Conservation (phyloP, 2,888 invertebrate genomes). For the Drosophila algonquin region DNA sequence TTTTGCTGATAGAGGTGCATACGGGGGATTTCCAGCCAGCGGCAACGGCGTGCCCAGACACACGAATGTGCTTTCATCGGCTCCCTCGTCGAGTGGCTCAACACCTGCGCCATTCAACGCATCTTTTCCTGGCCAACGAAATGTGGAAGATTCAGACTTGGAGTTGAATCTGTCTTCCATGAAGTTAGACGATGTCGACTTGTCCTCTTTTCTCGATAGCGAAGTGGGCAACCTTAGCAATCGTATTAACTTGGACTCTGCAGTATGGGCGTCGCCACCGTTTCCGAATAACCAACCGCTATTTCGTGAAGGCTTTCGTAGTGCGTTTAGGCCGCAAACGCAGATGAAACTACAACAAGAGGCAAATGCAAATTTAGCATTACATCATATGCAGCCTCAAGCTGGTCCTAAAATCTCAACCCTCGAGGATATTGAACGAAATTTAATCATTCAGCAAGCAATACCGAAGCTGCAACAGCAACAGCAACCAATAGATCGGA, state of each 20-base stretch:
- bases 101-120: slow-evolving; percentile 37
- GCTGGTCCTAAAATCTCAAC: slow-evolving; percentile 81
- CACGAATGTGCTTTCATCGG: slow-evolving; percentile 38
- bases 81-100: slow-evolving; percentile 43
- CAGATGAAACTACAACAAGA: slow-evolving; percentile 54
- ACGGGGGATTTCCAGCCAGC: slow-evolving; percentile 41
- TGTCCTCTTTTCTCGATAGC: slow-evolving; percentile 74
- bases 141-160: slow-evolving; percentile 82
- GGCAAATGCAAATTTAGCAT: slow-evolving; percentile 63
- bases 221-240: slow-evolving; percentile 61
- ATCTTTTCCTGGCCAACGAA: slow-evolving; percentile 46
- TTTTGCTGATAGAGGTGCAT: neutral
- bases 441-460: slow-evolving; percentile 82
- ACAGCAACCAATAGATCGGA: slow-evolving; percentile 35
- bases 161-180: slow-evolving; percentile 83
- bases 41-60: slow-evolving; percentile 46
- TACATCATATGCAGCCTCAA: slow-evolving; percentile 56
- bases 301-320: slow-evolving; percentile 77
- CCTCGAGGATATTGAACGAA: slow-evolving; percentile 83
- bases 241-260: slow-evolving; percentile 82
- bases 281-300: slow-evolving; percentile 71
- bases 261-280: slow-evolving; percentile 84
- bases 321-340: slow-evolving; percentile 72
- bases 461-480: slow-evolving; percentile 70
- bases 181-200: slow-evolving; percentile 83